Conservation (phyloP, 2,113 vertebrate species). For the Eulemur macaco region DNA sequence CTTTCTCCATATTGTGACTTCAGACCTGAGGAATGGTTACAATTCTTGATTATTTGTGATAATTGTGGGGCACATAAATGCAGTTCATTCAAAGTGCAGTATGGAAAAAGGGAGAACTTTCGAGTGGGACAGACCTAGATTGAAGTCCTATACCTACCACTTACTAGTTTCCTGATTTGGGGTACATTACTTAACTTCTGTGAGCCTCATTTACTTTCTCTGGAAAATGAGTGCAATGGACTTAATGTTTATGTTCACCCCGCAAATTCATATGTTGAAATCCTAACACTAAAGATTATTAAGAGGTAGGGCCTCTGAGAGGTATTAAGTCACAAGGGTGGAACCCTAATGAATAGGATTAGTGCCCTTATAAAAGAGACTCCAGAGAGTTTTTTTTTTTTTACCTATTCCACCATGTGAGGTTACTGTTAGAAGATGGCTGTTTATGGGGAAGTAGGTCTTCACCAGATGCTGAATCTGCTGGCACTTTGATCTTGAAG, state of each 20-base stretch:
- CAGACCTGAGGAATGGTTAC: neutral
- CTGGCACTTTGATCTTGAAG: neutral
- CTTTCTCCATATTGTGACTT: neutral
- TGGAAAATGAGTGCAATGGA: neutral
- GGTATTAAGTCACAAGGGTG: neutral
- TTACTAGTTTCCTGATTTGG: neutral
- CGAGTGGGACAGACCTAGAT: neutral
- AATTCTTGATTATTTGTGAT: neutral
- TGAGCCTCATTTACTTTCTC: neutral
- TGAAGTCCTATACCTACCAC: neutral
- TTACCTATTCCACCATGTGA: neutral
- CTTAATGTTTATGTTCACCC: neutral
- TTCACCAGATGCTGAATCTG: neutral
- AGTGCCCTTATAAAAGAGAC: neutral
- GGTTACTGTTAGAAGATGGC: neutral
- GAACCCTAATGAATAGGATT: neutral
- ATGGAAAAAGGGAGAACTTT: neutral
- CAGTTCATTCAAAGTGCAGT: neutral
- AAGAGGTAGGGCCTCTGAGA: neutral
- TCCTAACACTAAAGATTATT: neutral
- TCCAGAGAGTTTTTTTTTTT: neutral
- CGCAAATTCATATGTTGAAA: neutral
- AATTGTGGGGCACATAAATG: neutral
- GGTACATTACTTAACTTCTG: neutral
- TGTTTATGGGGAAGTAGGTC: neutral